phyloP scores from a whole-genome alignment of 1,140 invertebrate genomes.

The Asbolus verrucosus region DNA sequence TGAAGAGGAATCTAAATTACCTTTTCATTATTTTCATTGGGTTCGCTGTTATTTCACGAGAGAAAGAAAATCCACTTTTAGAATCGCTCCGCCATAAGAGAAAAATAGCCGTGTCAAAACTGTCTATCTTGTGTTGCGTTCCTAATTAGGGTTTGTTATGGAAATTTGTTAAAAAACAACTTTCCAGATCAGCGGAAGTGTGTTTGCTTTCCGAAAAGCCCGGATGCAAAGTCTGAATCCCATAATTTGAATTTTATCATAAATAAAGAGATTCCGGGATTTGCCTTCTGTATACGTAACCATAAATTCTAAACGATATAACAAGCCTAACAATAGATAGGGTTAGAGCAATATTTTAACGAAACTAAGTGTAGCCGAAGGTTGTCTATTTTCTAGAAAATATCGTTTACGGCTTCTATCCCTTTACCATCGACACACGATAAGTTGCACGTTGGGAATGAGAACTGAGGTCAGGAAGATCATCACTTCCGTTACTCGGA shows the following conservation, averaged over 20 bases:
- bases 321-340: slow-evolving; percentile 34
- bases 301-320: slow-evolving; percentile 23
- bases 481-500: slow-evolving; percentile 26
- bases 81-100: not conserved
- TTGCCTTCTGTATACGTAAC: slow-evolving; percentile 24
- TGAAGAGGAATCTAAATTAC: too few relatives aligned
- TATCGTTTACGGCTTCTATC: slow-evolving; percentile 35
- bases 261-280: slow-evolving; percentile 34
- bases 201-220: not conserved
- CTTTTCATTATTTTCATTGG: too few relatives aligned
- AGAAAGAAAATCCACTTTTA: too few relatives aligned
- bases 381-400: slow-evolving; percentile 38
- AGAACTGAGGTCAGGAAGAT: slow-evolving; percentile 34
- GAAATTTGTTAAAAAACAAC: not conserved
- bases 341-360: slow-evolving; percentile 27
- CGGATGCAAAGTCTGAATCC: not conserved
- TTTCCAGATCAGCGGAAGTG: not conserved
- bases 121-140: too few relatives aligned
- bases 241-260: slow-evolving; percentile 37
- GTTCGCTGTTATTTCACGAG: too few relatives aligned
- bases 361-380: slow-evolving; percentile 21
- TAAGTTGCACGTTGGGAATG: slow-evolving; percentile 26
- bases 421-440: slow-evolving; percentile 26
- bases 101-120: too few relatives aligned
- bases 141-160: slow-evolving; percentile 15